phyloP scores from a whole-genome alignment of 1,140 invertebrate species.

The Andrena cerasifolii region DNA sequence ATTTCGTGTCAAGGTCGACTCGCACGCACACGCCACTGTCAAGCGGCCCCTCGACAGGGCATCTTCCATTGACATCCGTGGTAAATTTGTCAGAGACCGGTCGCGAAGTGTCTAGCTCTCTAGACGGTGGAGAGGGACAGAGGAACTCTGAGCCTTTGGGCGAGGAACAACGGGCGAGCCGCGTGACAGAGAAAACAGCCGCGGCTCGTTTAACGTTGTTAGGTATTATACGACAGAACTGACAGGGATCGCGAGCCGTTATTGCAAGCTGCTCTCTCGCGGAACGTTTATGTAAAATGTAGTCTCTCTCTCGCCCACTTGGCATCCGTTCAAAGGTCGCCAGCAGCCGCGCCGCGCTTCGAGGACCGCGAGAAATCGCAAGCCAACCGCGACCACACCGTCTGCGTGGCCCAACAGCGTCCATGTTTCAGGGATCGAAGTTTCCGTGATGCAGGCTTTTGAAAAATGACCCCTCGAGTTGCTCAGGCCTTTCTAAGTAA shows the following conservation, averaged over 20 bases:
- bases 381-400: slow-evolving; percentile 4
- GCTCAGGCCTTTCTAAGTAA: too few relatives aligned
- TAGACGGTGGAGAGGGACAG: too few relatives aligned
- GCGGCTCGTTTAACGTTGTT: background rate
- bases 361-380: slow-evolving; percentile 47
- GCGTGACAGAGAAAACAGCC: background rate
- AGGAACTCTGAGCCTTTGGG: background rate
- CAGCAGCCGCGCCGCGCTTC: slow-evolving; percentile 31
- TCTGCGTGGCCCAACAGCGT: background rate
- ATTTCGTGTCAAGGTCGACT: slow-evolving; percentile 69
- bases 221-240: background rate
- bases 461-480: too few relatives aligned
- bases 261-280: slow-evolving; percentile 32
- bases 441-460: too few relatives aligned
- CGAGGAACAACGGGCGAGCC: background rate
- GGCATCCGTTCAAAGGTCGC: slow-evolving; percentile 72
- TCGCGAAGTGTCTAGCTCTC: too few relatives aligned
- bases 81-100: slow-evolving; percentile 14
- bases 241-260: slow-evolving; percentile 26
- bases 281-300: slow-evolving; percentile 69
- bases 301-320: slow-evolving; percentile 53
- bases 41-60: slow-evolving; percentile 52
- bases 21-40: slow-evolving; percentile 42
- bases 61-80: slow-evolving; percentile 23
- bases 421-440: background rate